phyloP scores from a whole-genome alignment of 30 jellyfish, hydroid and myxozoan species.

The Aurelia sp. region DNA sequence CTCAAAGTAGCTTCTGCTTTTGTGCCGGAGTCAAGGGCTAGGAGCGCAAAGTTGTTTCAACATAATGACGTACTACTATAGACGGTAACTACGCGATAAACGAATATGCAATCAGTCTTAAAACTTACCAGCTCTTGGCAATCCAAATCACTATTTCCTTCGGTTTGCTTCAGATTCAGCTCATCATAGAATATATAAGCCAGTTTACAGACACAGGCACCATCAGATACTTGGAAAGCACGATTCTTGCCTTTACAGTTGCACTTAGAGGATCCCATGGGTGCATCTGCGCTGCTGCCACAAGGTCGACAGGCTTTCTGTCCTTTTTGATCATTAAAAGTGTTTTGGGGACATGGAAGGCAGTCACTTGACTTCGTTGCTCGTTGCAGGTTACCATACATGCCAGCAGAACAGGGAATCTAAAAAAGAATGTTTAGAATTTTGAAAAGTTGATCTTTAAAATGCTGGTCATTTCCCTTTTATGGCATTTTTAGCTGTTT shows the following conservation, averaged over 20 bases:
- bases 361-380: slow-evolving; percentile 92
- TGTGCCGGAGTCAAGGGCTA: no score
- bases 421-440: slow-evolving; percentile 7
- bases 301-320: slow-evolving; percentile 95
- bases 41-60: no score
- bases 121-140: slow-evolving; percentile 92
- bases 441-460: not conserved
- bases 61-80: no score
- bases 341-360: slow-evolving; percentile 83
- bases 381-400: slow-evolving; percentile 84
- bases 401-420: slow-evolving; percentile 97
- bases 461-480: no score
- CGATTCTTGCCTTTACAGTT: slow-evolving; percentile 89
- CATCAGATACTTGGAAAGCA: slow-evolving; percentile 92
- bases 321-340: slow-evolving; percentile 86
- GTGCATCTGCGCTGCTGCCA: slow-evolving; percentile 97
- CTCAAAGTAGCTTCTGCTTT: no score
- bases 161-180: slow-evolving; percentile 58
- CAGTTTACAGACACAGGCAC: slow-evolving; percentile 89
- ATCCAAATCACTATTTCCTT: slow-evolving; percentile 92
- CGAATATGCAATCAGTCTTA: not conserved
- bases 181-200: slow-evolving; percentile 91
- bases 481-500: no score
- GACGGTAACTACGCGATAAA: no score
- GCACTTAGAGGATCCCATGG: slow-evolving; percentile 73